These are phyloP conservation scores for Apotomis capreana DNA, from an alignment of 2,888 invertebrate genomes.

Conservation along the genomic window DNA sequence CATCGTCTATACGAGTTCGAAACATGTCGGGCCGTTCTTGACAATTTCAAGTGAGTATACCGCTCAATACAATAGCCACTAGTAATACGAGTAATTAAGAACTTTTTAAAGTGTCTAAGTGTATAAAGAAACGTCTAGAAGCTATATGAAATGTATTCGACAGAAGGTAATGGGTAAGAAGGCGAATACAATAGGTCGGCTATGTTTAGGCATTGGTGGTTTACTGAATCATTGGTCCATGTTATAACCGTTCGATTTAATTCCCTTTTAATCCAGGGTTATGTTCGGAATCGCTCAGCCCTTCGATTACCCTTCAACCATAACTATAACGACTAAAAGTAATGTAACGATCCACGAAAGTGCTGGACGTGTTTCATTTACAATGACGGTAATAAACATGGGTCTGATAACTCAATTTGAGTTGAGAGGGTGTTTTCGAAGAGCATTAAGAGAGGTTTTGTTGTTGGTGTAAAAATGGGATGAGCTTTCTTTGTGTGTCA, in stretches of 20 bases:
- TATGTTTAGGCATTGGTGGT: no score
- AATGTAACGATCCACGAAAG: slow-evolving; percentile 15
- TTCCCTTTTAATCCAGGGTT: slow-evolving; percentile 7
- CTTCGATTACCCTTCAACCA: slow-evolving; percentile 16
- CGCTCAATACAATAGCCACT: no score
- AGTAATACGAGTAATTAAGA: no score
- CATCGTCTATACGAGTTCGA: no score
- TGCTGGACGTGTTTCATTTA: slow-evolving; percentile 23
- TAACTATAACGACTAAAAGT: slow-evolving; percentile 24
- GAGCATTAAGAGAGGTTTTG: not conserved
- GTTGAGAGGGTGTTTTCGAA: not conserved
- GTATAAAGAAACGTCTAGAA: no score
- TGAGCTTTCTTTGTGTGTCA: not conserved
- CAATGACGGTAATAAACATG: slow-evolving; percentile 28
- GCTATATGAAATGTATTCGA: no score
- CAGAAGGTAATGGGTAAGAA: no score
- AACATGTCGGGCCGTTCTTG: no score
- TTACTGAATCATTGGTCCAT: no score
- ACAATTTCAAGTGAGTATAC: no score
- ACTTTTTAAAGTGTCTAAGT: no score
- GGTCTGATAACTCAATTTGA: slow-evolving; percentile 23
- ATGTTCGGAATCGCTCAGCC: slow-evolving; percentile 11
- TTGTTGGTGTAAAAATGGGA: not conserved
- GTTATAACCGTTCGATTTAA: not conserved
- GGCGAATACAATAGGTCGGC: no score